A percentile compares a stretch with the other conserved stretches of the same genome.
Evolutionary conservation across 2,888 invertebrate genomes (phyloP).

Genomic region (Fragum sueziense): DNA sequence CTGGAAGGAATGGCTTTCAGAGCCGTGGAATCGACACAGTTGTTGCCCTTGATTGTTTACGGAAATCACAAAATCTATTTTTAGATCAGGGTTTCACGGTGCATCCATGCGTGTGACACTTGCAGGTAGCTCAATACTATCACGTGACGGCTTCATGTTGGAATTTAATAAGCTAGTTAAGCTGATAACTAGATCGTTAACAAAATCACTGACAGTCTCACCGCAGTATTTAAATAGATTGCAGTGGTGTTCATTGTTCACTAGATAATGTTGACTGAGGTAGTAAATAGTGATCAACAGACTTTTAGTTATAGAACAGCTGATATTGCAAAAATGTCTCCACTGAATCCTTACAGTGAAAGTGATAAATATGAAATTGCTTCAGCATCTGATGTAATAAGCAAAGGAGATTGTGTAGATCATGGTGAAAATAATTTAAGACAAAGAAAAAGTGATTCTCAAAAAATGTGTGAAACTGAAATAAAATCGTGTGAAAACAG

Average conservation of each 20-base stretch:
- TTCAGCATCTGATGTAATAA: neutral
- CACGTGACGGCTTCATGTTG: constrained; percentile 9
- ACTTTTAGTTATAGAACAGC: no score
- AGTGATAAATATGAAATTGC: neutral
- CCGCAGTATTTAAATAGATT: no score
- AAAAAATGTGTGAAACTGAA: neutral
- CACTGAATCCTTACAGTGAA: neutral
- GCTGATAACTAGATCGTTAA: neutral
- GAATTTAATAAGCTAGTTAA: neutral
- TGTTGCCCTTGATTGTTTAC: constrained; percentile 11
- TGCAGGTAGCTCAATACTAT: neutral
- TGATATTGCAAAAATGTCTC: constrained; percentile 9
- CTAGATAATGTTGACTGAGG: no score
- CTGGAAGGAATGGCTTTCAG: neutral
- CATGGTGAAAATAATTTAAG: neutral
- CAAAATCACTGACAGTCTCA: no score
- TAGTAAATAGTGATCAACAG: no score
- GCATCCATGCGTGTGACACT: constrained; percentile 54
- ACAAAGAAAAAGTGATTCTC: neutral
- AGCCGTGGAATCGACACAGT: constrained; percentile 1
- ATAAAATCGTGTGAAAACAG: neutral
- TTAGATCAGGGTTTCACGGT: constrained; percentile 45
- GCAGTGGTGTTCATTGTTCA: no score
- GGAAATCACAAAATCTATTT: constrained; percentile 29
- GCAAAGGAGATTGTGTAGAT: neutral